Conservation (phyloP, 1,140 invertebrate genomes). For the Drosophila dunni region DNA sequence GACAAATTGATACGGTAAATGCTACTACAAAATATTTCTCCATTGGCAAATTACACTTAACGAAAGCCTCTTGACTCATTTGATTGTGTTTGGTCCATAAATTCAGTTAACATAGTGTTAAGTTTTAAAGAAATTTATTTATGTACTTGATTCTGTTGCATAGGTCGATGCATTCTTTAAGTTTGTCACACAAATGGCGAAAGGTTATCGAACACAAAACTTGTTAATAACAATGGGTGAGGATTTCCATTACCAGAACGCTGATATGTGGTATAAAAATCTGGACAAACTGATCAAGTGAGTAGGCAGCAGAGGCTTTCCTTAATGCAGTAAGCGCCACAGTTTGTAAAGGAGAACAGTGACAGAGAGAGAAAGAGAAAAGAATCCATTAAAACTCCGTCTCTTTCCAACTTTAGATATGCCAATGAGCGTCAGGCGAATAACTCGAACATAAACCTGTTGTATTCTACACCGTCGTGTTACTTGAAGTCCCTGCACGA, state of each 20-base stretch:
- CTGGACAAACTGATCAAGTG: constrained; percentile 95
- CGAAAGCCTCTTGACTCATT: constrained; percentile 61
- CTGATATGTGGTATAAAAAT: constrained; percentile 93
- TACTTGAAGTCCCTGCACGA: constrained; percentile 94
- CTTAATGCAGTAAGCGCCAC: constrained; percentile 35
- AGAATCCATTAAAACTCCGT: background rate
- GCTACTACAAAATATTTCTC: background rate
- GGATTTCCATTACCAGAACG: constrained; percentile 96
- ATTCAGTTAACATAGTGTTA: constrained; percentile 13
- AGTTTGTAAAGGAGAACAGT: background rate
- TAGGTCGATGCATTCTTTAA: constrained; percentile 87
- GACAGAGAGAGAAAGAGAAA: background rate
- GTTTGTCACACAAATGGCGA: constrained; percentile 86
- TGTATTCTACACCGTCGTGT: constrained; percentile 98
- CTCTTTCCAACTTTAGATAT: constrained; percentile 82
- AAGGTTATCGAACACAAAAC: constrained; percentile 89
- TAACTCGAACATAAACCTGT: constrained; percentile 89
- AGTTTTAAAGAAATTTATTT: background rate
- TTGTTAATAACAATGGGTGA: constrained; percentile 95
- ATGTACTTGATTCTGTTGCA: constrained; percentile 22
- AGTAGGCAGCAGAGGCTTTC: constrained; percentile 79
- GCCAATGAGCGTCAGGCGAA: constrained; percentile 87
- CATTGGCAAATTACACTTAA: constrained; percentile 36
- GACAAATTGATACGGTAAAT: constrained; percentile 94
- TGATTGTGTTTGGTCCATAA: constrained; percentile 27